Base-by-base conservation (phyloP, 64 coral and sea anemone species). In the Anthopleura sola region DNA sequence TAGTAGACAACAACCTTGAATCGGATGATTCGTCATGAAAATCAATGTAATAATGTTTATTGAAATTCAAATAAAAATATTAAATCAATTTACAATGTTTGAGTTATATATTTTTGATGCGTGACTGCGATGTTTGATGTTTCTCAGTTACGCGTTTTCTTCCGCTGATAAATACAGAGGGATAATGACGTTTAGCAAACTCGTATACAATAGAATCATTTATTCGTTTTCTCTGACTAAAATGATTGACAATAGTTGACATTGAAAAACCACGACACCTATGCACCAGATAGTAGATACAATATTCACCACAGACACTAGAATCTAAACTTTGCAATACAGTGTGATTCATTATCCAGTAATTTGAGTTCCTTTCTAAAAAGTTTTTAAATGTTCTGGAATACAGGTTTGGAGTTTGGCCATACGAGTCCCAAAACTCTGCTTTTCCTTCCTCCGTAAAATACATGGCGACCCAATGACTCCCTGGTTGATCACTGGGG, bases 271-370 rank as follows among this genome's bases (percentile, higher is more conserved):
- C 85, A 16, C 69, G 40, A 50, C 60, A 86, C 68, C 85, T 86
- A 40, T 74, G 36, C 32, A 86, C 13, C 26, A 86, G 32, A 74
- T 86, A 86, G 57, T 71, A 86, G 21, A 86, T 71, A 71, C 84
- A 86, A 86, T 86, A 86, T 39, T 86, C 48, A 40, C 84, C 84
- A 71, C 84, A 75, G 32, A 86, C 84, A 28, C 57, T 86, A 56
- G 84, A 86, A 86, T 40, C 37, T 9, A 86, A 60, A 56, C 84
- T 21, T 71, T 86, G 60, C 37, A 71, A 49, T 68, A n/a, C n/a
- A n/a, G n/a, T n/a, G n/a, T n/a, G n/a, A n/a, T n/a, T n/a, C n/a
- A n/a, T n/a, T n/a, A n/a, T n/a, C n/a, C n/a, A n/a, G n/a, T n/a
- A n/a, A n/a, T n/a, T n/a, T n/a, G n/a, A n/a, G n/a, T n/a, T n/a